phyloP scores from a whole-genome alignment of 2,797 vertebrate genomes.

The Pogonophryne albipinna region DNA sequence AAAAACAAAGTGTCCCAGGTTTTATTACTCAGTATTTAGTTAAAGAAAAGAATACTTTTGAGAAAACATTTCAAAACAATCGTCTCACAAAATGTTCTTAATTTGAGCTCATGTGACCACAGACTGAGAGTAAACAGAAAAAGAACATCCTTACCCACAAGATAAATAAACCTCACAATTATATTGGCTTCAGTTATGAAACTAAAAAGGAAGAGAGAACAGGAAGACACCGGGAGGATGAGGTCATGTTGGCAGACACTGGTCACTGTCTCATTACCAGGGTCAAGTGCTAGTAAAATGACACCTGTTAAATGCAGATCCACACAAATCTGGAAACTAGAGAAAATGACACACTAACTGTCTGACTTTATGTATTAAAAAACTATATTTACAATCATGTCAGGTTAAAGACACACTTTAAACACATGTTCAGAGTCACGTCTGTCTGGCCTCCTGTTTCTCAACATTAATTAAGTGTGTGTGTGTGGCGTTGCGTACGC shows the following conservation, averaged over 20 bases:
- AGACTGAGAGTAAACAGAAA: constrained; percentile 6
- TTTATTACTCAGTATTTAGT: background rate
- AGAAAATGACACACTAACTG: constrained; percentile 5
- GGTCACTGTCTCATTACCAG: constrained; percentile 36
- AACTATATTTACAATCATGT: constrained; percentile 28
- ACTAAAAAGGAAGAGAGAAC: constrained; percentile 34
- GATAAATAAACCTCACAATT: constrained; percentile 2
- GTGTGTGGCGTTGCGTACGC: constrained; percentile 1
- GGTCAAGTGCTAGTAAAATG: background rate
- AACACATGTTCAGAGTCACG: constrained; percentile 45
- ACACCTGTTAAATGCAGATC: constrained; percentile 1
- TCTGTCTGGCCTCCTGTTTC: constrained; percentile 57
- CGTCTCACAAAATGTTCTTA: background rate
- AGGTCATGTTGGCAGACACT: constrained; percentile 40
- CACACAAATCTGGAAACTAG: background rate
- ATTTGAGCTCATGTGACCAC: background rate
- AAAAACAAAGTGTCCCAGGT: background rate
- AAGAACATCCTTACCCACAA: background rate
- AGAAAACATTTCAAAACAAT: background rate
- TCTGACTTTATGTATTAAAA: constrained; percentile 24
- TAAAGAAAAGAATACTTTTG: background rate
- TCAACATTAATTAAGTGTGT: constrained; percentile 31
- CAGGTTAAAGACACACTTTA: constrained; percentile 42
- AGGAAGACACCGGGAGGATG: constrained; percentile 38
- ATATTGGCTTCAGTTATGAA: constrained; percentile 26